Evolutionary conservation across 2,888 invertebrate genomes (phyloP), one percentile per base, ranked within the genome.

Genomic region (Eugnorisma glareosa): DNA sequence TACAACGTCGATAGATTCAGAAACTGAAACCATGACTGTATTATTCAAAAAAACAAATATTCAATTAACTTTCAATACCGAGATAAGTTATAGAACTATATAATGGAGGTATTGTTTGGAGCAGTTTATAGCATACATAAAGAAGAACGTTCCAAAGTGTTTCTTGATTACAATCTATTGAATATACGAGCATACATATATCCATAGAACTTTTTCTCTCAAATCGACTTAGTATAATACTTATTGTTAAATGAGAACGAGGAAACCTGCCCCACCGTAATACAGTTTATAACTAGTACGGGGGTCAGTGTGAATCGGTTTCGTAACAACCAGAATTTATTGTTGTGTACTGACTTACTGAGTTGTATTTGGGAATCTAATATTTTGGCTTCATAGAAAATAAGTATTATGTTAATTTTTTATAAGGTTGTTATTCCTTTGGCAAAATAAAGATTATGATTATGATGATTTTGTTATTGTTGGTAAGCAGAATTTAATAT

Each of bases 71-170:
- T 66, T 67, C 35, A 67, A 54, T 28, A 54, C 10, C 18, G 40
- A 45, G 15, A 72, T 35, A 21, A 66, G 24, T 48, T 61, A 72
- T n/a, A 63, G 13, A 72, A 40, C 57, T 79, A 13, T 71, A n/a
- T 81, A 81, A 70, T 45, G 24, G 54, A 70, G 37, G 37, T 18
- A 67, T 83, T 83, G 72, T 84, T 68, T 63, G 2, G 10, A 70
- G 28, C 15, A 57, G 18, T 75, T 69, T 73, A 75, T 69, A 73
- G 64, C 35, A 18, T 48, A 1, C 51, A 48, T 57, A 68, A 35
- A 69, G 15, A 35, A 57, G 31, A 72, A 69, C 43, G 21, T 67
- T 84, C 61, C 10, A 75, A 61, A 71, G 18, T 51, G 57, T 73
- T 81, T 45, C 51, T 64, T 74, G 63, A 79, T 68, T 31, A 59